Evolutionary conservation across 2,113 vertebrate genomes (phyloP), one percentile per base, ranked within the genome.

Genomic region (Larimichthys crocea): DNA sequence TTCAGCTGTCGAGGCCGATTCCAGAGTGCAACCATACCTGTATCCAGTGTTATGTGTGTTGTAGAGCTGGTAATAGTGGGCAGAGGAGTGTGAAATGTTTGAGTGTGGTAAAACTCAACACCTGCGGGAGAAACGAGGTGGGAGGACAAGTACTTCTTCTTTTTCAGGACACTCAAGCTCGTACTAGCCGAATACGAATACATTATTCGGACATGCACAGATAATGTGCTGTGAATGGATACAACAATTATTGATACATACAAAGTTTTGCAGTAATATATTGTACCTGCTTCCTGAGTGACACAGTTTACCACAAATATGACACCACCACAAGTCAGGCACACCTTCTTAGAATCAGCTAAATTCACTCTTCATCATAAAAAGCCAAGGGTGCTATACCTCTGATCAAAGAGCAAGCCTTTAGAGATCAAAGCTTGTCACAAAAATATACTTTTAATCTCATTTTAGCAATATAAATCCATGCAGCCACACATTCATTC

Each of bases 1-100:
- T 79, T 86, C 87, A 71, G 76, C 79, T 89, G 86, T 71, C 81
- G 12, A 49, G 75, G 69, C 53, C 26, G 61, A 83, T 90, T 86
- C 31, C 44, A 57, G 17, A 68, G 55, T 64, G 70, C 73, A 80
- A 57, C 46, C 70, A 46, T 53, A 59, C 63, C 57, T 64, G 61
- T 76, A 69, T 67, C 29, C n/a, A 50, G 63, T 53, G 57, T 49
- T 68, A 40, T 79, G 65, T 53, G 76, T 69, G 70, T 24, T 55
- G 56, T 19, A 24, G 63, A 76, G 83, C 29, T 76, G 73, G 62
- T 56, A 74, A 79, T 60, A 53, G 69, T 26, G 24, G 71, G 80
- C 63, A 77, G 74, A 57, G 64, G 26, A 5, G 50, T 50, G 53
- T 57, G 20, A 66, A 74, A 68, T 20, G 26, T 80, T 5, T 7